Conservation (phyloP, 1,140 invertebrate genomes). For the Danaus plexippus region DNA sequence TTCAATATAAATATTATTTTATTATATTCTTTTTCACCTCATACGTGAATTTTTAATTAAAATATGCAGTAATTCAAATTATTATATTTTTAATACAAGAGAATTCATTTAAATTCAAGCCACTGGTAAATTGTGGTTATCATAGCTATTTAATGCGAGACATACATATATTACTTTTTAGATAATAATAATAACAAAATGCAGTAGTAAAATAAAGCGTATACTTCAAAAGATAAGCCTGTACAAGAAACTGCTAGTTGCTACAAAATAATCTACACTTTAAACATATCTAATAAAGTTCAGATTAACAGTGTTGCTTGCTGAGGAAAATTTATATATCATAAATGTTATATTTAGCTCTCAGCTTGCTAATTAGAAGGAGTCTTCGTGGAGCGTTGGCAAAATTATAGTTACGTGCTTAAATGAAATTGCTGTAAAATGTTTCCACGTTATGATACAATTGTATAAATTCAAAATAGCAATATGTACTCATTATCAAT, state of each 20-base stretch:
- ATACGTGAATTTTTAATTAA: too few relatives aligned
- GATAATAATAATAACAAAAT: constrained; percentile 6
- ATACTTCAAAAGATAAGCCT: constrained; percentile 25
- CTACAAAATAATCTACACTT: constrained; percentile 29
- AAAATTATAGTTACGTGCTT: constrained; percentile 7
- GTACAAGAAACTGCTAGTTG: constrained; percentile 30
- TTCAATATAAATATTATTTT: too few relatives aligned
- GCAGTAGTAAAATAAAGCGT: background rate
- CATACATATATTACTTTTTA: background rate
- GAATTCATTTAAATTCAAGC: background rate
- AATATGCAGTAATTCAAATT: too few relatives aligned
- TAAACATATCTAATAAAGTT: constrained; percentile 35
- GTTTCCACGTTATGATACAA: constrained; percentile 7
- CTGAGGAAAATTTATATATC: constrained; percentile 65
- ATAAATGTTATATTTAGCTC: constrained; percentile 71
- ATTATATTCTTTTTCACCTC: too few relatives aligned
- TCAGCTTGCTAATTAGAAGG: constrained; percentile 67
- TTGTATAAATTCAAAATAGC: too few relatives aligned
- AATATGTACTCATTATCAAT: background rate
- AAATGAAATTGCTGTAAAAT: constrained; percentile 11
- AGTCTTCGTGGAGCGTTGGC: constrained; percentile 47
- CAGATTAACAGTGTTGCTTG: constrained; percentile 34
- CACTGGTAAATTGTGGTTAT: constrained; percentile 1
- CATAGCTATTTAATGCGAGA: background rate
- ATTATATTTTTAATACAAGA: too few relatives aligned